Evolutionary conservation across 1,140 invertebrate genomes (phyloP), one percentile per base, ranked within the genome.

Genomic region (Protaetia brevitarsis): DNA sequence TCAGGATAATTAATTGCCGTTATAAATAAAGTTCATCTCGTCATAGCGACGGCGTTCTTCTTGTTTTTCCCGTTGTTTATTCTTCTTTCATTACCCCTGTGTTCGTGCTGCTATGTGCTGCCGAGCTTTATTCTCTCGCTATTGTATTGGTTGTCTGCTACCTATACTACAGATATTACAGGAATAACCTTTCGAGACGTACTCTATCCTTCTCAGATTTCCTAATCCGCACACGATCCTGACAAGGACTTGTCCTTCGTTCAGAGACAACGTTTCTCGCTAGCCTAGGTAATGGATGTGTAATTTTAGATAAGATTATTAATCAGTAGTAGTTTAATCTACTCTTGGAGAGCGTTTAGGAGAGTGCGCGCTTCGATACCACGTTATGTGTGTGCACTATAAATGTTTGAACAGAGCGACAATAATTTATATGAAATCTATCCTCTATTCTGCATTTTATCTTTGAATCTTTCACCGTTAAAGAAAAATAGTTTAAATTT

Each of bases 1-100:
- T 51, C 41, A 51, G 11, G 1, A 23, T 51, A 19, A 51, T 51
- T 51, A 51, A 51, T 51, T 51, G 26, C 41, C 11, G 41, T 51
- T 51, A 23, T 23, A 51, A 51, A 51, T 51, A 51, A 51, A 51
- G 41, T 51, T 51, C 41, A 51, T 23, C 41, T 51, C 41, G 19
- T 51, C 41, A 51, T 51, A 51, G 41, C 3, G 26, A 51, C 26
- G 10, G 41, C 11, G 41, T 51, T n/a, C n/a, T n/a, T n/a, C n/a
- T n/a, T 51, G 41, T 51, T 51, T 51, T 16, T 51, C 34, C 5
- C n/a, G n/a, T n/a, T n/a, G 41, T 51, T 51, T 51, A 23, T 45
- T 19, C 23, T 19, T 16, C 13, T 45, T 45, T 21, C 3, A 16
- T 37, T 21, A 21, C 16, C 23, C 41, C 41, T 45, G 7, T 16